phyloP scores from a whole-genome alignment of 2,113 vertebrate genomes.

The Hippocampus abdominalis region DNA sequence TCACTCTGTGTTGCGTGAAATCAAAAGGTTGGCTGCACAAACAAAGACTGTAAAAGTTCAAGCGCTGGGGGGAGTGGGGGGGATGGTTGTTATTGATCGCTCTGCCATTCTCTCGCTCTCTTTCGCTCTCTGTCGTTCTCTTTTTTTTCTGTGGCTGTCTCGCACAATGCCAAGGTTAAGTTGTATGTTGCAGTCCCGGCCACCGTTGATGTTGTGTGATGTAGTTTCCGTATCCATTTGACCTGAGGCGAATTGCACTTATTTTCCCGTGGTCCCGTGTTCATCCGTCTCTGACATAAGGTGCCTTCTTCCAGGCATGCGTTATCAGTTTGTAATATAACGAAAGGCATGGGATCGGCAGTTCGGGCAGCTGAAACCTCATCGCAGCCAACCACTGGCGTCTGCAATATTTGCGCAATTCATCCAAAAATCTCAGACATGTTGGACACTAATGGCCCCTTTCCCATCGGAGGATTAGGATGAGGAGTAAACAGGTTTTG shows the following conservation, averaged over 20 bases:
- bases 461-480: conserved; percentile 54
- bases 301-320: conserved; percentile 22
- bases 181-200: conserved; percentile 38
- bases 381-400: conserved; percentile 43
- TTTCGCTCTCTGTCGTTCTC: conserved; percentile 22
- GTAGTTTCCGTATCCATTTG: conserved; percentile 68
- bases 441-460: conserved; percentile 68
- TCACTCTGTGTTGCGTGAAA: conserved; percentile 28
- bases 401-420: conserved; percentile 67
- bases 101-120: conserved; percentile 30
- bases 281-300: conserved; percentile 59
- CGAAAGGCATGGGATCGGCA: conserved; percentile 63
- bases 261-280: conserved; percentile 71
- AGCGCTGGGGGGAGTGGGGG: conserved; percentile 28
- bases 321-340: conserved; percentile 43
- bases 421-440: conserved; percentile 55
- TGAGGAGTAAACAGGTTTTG: conserved; percentile 59
- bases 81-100: conserved; percentile 53
- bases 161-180: conserved; percentile 66
- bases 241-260: conserved; percentile 74
- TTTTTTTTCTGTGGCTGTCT: conserved; percentile 47
- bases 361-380: conserved; percentile 57
- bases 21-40: conserved; percentile 48
- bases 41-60: conserved; percentile 58
- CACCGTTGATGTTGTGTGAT: conserved; percentile 67